These are phyloP conservation scores for Kryphioiulus occultus DNA, from an alignment of 2,888 invertebrate genomes.

Conservation along the genomic window DNA sequence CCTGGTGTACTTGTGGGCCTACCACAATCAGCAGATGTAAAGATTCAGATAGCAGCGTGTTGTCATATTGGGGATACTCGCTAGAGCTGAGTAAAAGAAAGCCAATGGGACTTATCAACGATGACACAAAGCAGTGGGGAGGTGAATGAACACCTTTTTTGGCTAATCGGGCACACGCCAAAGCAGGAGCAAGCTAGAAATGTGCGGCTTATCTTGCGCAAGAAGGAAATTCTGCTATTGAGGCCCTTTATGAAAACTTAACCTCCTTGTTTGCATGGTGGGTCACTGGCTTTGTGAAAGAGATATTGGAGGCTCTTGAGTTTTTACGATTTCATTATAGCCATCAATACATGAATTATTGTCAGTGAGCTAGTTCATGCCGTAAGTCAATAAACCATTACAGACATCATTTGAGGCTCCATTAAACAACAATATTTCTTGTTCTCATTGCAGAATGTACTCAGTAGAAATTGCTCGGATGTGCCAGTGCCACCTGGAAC, in stretches of 20 bases:
- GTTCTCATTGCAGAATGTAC: conserved; percentile 74
- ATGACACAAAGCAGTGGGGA: neutral
- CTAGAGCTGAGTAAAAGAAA: neutral
- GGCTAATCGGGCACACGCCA: neutral
- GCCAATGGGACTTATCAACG: neutral
- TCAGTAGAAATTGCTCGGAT: conserved; percentile 79
- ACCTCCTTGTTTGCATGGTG: neutral
- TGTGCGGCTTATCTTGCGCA: neutral
- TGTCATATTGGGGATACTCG: neutral
- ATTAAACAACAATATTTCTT: neutral
- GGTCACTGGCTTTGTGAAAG: neutral
- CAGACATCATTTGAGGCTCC: neutral
- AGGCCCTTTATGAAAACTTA: conserved; percentile 29
- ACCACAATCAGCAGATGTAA: neutral
- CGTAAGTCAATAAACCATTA: neutral
- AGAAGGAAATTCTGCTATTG: neutral
- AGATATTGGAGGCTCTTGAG: conserved; percentile 1
- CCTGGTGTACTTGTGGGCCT: neutral
- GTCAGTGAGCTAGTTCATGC: neutral
- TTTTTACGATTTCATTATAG: neutral
- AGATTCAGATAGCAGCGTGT: conserved; percentile 24
- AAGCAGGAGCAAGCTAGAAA: conserved; percentile 10
- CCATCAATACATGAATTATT: neutral
- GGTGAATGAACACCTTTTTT: conserved; percentile 9
- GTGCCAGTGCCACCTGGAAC: conserved; percentile 63